Evolutionary conservation across 1,140 invertebrate species (phyloP), one percentile per base, ranked within the genome.

Genomic region (Asobara japonica): DNA sequence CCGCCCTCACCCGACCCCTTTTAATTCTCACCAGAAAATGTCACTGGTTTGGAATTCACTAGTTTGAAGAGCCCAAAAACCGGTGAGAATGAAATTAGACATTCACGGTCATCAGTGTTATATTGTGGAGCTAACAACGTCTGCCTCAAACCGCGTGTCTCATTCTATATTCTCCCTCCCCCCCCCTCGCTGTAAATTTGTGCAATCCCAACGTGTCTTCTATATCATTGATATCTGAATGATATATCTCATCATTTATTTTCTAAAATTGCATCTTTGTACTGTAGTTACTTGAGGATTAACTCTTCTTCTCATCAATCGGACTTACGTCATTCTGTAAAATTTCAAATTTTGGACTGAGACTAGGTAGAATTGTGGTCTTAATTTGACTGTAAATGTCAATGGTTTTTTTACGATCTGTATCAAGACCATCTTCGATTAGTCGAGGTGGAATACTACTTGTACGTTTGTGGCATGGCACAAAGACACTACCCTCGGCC

Each of bases 261-360:
- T 0, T 3, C 22, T 22, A 25, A 65, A 13, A 65, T 27, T 67
- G n/a, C 27, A 8, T 10, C 29, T 68, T 56, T 51, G 41, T 51
- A 68, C 61, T 38, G 25, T 48, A 45, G 41, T 11, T 10, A 29
- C 31, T 48, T 18, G 25, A 41, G 62, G 78, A 87, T 86, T 87
- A 87, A 86, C 85, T 87, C 72, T 87, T 82, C 73, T 83, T 86
- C 65, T 88, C 85, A 74, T 88, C 86, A 70, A 87, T 83, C n/a
- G 86, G 86, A 65, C 85, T 87, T 61, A 85, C 81, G 76, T 88
- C 86, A 77, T 88, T 87, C 61, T 84, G 79, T 38, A 88, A 76
- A 61, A 86, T 76, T 74, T 87, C 85, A 74, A 88, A 87, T 72
- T 86, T 88, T 0, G 86, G 83, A 56, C 80, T 85, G 56, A 85